Base-by-base conservation (phyloP, 2,113 vertebrate genomes). In the Serilophus lunatus region DNA sequence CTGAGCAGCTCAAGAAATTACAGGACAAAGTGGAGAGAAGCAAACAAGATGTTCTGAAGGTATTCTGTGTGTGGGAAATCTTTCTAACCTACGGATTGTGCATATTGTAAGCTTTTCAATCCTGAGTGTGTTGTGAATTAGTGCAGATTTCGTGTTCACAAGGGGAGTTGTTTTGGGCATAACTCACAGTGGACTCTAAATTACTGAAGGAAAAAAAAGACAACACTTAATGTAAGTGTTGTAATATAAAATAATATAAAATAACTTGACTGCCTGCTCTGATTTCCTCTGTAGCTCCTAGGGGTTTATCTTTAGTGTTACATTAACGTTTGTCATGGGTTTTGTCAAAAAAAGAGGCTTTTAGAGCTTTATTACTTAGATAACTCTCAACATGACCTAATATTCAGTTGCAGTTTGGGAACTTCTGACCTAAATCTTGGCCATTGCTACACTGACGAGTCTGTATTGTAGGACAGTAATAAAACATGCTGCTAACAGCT, bases 11-110 rank as follows among this genome's bases (percentile, higher is more conserved):
- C 54, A 99, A 99, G 98, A 99, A 99, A 93, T 96, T 99, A n/a
- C 99, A 99, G 92, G 99, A 99, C 97, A 99, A 99, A 97, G 98
- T 99, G 94, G 99, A 99, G 92, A 99, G 98, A 75, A 99, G 99
- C 97, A 99, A 99, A 84, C 99, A 99, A 96, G 99, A 99, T 59
- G 97, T 98, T 9, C 98, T 99, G 49, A 99, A 99, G 99, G 99
- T 99, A 97, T 38, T 19, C n/a, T 57, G 12, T 18, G 4, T 7
- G 70, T 7, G 70, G 25, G 35, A 10, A 4, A 12, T 9, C 54
- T 64, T 86, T 42, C 53, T 65, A 56, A n/a, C 19, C 31, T 64
- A 6, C 3, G 61, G 15, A 18, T 77, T 70, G 12, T 64, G 26
- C 20, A 3, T 54, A 36, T 71, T 63, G n/a, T 50, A 35, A 92